phyloP scores from a whole-genome alignment of 2,797 vertebrate genomes.

The Sitta carolinensis region DNA sequence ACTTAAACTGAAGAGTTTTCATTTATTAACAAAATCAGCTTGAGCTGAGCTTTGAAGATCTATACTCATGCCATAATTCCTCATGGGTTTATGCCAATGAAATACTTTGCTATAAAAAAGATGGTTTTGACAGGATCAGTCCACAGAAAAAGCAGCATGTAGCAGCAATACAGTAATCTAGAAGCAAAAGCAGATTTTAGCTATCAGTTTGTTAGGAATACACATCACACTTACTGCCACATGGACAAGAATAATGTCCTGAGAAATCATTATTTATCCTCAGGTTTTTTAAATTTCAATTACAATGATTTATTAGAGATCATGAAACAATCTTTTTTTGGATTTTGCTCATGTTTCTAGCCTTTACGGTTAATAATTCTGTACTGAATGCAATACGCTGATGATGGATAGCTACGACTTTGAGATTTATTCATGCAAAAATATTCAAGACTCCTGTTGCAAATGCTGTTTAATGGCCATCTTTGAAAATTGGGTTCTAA shows the following conservation, averaged over 20 bases:
- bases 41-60: constrained; percentile 15
- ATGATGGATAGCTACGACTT: constrained; percentile 52
- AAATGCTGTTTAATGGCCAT: constrained; percentile 50
- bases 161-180: background rate
- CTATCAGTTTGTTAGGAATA: constrained; percentile 42
- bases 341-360: constrained; percentile 51
- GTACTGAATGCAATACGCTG: background rate
- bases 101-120: background rate
- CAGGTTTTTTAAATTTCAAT: constrained; percentile 60
- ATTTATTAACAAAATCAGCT: constrained; percentile 29
- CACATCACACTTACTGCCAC: constrained; percentile 45
- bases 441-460: constrained; percentile 46
- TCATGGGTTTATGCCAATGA: background rate
- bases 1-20: constrained; percentile 19
- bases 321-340: constrained; percentile 40
- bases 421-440: constrained; percentile 56
- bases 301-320: constrained; percentile 63
- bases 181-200: constrained; percentile 37
- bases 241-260: constrained; percentile 43
- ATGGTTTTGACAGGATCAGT: constrained; percentile 17
- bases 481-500: constrained; percentile 46
- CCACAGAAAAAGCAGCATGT: background rate
- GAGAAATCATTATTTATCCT: constrained; percentile 47
- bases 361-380: constrained; percentile 57
- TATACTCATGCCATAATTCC: background rate